Base-by-base conservation (phyloP, 2,888 invertebrate species). In the Drosophila peninsularis region DNA sequence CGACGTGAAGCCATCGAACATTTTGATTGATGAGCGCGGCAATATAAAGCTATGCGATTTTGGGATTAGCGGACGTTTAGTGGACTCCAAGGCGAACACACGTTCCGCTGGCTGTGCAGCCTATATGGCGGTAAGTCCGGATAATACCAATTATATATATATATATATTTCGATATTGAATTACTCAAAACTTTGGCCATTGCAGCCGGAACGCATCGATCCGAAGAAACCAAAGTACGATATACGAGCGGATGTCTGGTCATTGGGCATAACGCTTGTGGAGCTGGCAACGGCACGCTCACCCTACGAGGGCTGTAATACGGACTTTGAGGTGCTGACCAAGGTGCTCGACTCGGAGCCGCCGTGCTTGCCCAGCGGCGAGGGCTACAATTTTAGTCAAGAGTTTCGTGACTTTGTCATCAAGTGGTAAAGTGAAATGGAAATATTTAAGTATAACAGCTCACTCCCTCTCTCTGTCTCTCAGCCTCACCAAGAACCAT, bases 231-330 rank as follows among this genome's bases (percentile, higher is more conserved):
- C 98, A 58, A 98, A 98, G 93, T 99, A 99, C 93, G 99, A 99
- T 93, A 98, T 99, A 91, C 95, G 99, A 85, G 99, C 99, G 21
- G 99, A 99, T 93, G 99, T 99, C 55, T 99, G 99, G 99, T 98
- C 98, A 79, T 94, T 99, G 80, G 99, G 99, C 82, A 98, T 98
- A 89, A 98, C 98, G 61, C 94, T 98, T 65, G 97, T 99, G 56
- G 99, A 99, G 94, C 94, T 99, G 89, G 99, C 99, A 49, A 98
- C 98, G 14, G 99, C 98, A 57, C 96, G 96, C 80, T 99, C 98
- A 92, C 99, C 99, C 0, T 98, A 98, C 93, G 94, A 95, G 92
- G 97, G 98, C 93, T 99, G 99, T 93, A 96, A 96, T 93, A 98
- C 97, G 90, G 99, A 99, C 93, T 99, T 99, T 93, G 99, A 99